Conservation (phyloP, 1,140 invertebrate species). For the Psix sp. region DNA sequence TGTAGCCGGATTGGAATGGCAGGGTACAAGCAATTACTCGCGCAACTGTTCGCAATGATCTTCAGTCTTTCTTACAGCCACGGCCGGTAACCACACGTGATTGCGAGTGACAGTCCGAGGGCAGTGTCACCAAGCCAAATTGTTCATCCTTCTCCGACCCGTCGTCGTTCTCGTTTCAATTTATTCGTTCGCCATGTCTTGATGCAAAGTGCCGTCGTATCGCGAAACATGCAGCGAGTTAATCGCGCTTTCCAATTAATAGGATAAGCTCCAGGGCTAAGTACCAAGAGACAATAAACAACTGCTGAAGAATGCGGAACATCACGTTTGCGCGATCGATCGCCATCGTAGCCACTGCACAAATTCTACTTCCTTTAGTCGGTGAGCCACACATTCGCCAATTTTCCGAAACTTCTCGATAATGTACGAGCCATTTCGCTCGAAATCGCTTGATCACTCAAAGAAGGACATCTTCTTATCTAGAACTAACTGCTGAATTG, state of each 20-base stretch:
- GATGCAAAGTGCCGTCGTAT: conserved; percentile 1
- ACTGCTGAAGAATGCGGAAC: conserved; percentile 50
- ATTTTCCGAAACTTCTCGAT: too few species aligned
- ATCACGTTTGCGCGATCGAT: conserved; percentile 65
- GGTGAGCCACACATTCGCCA: too few species aligned
- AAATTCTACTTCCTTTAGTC: conserved; percentile 64
- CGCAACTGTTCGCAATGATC: conserved; percentile 57
- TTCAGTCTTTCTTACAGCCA: conserved; percentile 73
- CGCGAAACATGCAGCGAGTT: conserved; percentile 18
- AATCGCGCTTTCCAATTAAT: conserved; percentile 8
- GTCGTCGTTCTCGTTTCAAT: background rate
- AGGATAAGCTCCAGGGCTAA: conserved; percentile 15
- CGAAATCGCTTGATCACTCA: too few species aligned
- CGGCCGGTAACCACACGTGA: conserved; percentile 66
- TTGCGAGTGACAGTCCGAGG: conserved; percentile 29
- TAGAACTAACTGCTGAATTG: too few species aligned
- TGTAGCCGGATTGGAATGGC: conserved; percentile 65
- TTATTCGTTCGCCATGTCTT: conserved; percentile 1
- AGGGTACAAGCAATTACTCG: conserved; percentile 58
- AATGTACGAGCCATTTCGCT: too few species aligned
- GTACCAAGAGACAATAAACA: conserved; percentile 12
- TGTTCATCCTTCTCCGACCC: background rate
- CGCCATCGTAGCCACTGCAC: conserved; percentile 63
- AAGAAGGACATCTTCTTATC: too few species aligned
- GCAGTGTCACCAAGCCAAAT: conserved; percentile 10